Evolutionary conservation across 1,140 invertebrate genomes (phyloP).

Genomic region (Drosophila ogumai): DNA sequence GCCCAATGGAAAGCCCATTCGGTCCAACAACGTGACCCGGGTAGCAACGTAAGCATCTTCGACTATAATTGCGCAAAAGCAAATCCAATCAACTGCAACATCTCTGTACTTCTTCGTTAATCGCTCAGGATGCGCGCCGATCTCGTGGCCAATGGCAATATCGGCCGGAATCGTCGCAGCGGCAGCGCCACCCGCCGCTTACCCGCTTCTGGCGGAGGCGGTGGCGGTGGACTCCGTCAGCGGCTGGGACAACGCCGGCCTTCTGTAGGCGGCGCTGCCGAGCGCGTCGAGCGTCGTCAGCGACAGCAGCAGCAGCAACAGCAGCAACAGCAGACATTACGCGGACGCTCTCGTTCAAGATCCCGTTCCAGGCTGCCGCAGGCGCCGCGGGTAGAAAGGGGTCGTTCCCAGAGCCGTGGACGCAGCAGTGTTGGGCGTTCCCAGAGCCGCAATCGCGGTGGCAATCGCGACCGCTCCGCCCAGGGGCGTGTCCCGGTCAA

Average conservation of each 20-base stretch:
- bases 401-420: conserved; percentile 43
- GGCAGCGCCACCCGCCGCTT: conserved; percentile 51
- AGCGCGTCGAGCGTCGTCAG: conserved; percentile 71
- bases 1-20: conserved; percentile 72
- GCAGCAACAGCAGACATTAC: conserved; percentile 42
- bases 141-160: conserved; percentile 57
- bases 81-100: conserved; percentile 50
- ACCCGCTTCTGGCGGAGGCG: conserved; percentile 31
- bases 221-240: conserved; percentile 46
- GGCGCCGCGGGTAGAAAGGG: conserved; percentile 20
- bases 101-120: conserved; percentile 70
- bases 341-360: conserved; percentile 64
- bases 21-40: conserved; percentile 72
- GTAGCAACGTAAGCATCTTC: conserved; percentile 83
- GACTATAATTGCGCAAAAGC: conserved; percentile 41
- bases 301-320: conserved; percentile 54
- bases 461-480: conserved; percentile 33
- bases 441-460: conserved; percentile 7
- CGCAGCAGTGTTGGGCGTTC: conserved; percentile 9
- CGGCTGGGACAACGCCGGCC: conserved; percentile 70
- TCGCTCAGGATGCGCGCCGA: conserved; percentile 79
- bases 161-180: conserved; percentile 40
- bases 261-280: conserved; percentile 69
- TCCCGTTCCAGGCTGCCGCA: conserved; percentile 44
- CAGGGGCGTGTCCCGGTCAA: conserved; percentile 17